Evolutionary conservation across 2,113 vertebrate species (phyloP).

Genomic region (Callionymus lyra): DNA sequence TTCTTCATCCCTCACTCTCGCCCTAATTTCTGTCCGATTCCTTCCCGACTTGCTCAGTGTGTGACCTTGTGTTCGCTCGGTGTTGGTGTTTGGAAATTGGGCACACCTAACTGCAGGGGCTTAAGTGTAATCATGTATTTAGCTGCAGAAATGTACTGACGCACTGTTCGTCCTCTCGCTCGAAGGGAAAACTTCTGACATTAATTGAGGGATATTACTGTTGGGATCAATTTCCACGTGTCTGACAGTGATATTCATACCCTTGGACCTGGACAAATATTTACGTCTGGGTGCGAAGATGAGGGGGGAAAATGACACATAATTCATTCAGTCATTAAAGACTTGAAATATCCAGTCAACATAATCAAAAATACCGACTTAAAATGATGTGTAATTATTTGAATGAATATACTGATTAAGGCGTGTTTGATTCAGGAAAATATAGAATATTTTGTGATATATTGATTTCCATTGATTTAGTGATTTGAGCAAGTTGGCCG

Average conservation of each 20-base stretch:
- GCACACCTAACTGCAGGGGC: constrained; percentile 67
- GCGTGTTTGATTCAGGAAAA: background rate
- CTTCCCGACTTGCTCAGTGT: constrained; percentile 27
- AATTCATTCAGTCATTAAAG: background rate
- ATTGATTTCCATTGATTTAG: constrained; percentile 35
- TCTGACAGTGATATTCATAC: constrained; percentile 58
- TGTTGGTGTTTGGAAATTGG: constrained; percentile 66
- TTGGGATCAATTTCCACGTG: constrained; percentile 62
- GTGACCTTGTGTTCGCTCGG: constrained; percentile 59
- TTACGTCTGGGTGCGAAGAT: constrained; percentile 48
- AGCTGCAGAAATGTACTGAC: constrained; percentile 61
- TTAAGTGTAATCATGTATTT: constrained; percentile 72
- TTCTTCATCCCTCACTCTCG: constrained; percentile 31
- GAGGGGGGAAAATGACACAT: constrained; percentile 23
- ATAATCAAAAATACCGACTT: background rate
- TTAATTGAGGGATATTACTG: constrained; percentile 66
- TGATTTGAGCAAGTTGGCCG: constrained; percentile 48
- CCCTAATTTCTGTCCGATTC: constrained; percentile 38
- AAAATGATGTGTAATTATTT: background rate
- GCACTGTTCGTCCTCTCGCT: constrained; percentile 50
- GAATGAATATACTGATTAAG: background rate
- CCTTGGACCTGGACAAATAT: constrained; percentile 58
- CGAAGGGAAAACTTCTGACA: constrained; percentile 58
- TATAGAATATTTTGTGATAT: constrained; percentile 15
- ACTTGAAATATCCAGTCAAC: background rate